Base-by-base conservation (phyloP, 2,113 vertebrate genomes). In the Oncorhynchus masou region DNA sequence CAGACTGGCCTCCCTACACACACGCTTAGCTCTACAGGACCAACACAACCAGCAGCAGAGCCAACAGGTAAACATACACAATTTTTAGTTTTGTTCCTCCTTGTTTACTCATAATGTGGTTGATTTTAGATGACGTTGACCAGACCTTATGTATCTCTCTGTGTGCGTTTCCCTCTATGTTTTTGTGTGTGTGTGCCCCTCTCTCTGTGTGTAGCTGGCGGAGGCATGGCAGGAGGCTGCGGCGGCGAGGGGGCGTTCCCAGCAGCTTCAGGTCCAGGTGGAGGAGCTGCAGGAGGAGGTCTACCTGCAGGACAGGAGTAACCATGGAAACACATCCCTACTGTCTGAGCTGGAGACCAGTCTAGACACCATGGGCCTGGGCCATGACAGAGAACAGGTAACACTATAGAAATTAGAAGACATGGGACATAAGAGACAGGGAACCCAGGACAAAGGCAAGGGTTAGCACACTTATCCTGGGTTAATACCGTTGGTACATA, bases 211-310 rank as follows among this genome's bases (percentile, higher is more conserved):
- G 20, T 71, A 94, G 93, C 77, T 93, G 2, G 34, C 78, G 0
- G 92, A 93, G 71, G 87, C 91, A 0, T 74, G 77, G 85, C 82
- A 82, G 78, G 91, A 93, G 76, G 88, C 87, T 84, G 90, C 91
- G 72, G 78, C 62, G 1, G 87, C 81, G 0, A 86, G 74, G 12
- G 71, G 71, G 60, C 85, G 68, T 48, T 90, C 81, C 0, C 91
- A 88, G 81, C 86, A 90, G 79, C 88, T 94, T 24, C 93, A 92
- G 79, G 79, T 71, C 20, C 91, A 88, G 86, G 86, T 94, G 81
- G 91, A 93, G 70, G 92, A 91, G 68, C 89, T 94, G 24, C 88
- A 91, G 81, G 93, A 94, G 74, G 87, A 92, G 72, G 71, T 84
- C 69, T 90, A 88, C 4, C 79, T 94, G 22, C 91, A 91, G 74